These are phyloP conservation scores for Prionace glauca DNA, from an alignment of 2,797 vertebrate genomes.

Conservation along the genomic window DNA sequence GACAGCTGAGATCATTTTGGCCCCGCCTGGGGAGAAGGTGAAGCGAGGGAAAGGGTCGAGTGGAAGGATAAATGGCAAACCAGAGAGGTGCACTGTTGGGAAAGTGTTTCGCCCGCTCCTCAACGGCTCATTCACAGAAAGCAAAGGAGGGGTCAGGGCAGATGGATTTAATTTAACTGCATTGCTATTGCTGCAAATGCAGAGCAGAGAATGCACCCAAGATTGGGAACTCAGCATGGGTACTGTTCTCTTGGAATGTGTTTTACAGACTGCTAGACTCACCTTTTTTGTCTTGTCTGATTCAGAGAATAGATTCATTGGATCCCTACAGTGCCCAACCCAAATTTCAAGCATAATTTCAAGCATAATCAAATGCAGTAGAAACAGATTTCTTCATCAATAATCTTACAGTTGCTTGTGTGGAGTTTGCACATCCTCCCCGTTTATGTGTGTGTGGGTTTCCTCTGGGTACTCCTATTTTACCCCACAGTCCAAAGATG, in stretches of 20 bases:
- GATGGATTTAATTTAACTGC: not conserved
- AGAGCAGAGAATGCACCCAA: not conserved
- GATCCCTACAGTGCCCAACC: no score
- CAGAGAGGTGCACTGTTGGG: not conserved
- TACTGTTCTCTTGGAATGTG: not conserved
- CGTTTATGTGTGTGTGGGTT: no score
- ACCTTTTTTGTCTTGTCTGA: not conserved
- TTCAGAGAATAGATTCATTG: no score
- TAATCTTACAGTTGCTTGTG: not conserved
- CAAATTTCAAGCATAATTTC: not conserved
- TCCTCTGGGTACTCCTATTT: no score
- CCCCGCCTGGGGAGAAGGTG: not conserved
- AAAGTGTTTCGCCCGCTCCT: not conserved
- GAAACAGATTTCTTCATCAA: not conserved
- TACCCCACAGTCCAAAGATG: no score
- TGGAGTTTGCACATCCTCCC: no score
- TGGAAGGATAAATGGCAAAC: not conserved
- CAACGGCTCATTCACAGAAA: not conserved
- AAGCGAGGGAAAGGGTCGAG: not conserved
- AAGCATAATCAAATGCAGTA: not conserved
- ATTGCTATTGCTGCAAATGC: not conserved
- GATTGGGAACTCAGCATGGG: not conserved
- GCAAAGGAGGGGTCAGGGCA: not conserved
- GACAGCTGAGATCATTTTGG: not conserved
- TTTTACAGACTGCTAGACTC: not conserved